Conservation (phyloP, 2,888 invertebrate species). For the Meandrusa payeni region DNA sequence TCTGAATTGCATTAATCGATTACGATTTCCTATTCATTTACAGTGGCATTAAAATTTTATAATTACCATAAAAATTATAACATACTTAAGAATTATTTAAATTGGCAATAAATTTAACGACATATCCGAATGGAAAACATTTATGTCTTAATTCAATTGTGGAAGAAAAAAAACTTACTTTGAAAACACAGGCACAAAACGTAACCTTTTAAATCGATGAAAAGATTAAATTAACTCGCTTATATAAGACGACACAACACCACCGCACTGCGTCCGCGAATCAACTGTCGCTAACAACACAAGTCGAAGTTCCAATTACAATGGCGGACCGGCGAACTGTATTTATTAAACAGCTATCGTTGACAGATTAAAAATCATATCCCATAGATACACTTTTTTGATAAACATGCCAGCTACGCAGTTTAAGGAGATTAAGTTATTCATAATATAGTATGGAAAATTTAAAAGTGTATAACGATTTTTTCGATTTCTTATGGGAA, state of each 20-base stretch:
- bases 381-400: no score
- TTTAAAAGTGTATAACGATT: no score
- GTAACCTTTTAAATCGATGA: not conserved
- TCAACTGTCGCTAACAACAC: conserved; percentile 8
- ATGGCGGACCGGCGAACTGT: conserved; percentile 5
- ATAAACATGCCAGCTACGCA: no score
- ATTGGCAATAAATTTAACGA: no score
- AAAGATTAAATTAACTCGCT: not conserved
- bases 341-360: conserved; percentile 16
- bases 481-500: no score
- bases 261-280: conserved; percentile 3
- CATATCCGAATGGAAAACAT: no score
- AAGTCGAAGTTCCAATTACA: conserved; percentile 18
- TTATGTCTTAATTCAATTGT: no score
- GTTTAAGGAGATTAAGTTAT: no score
- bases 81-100: no score
- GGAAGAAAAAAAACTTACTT: conserved; percentile 12
- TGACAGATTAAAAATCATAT: conserved; percentile 14
- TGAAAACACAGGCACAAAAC: conserved; percentile 11
- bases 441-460: no score
- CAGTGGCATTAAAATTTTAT: not conserved
- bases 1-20: not conserved
- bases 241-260: conserved; percentile 2
- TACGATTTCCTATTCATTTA: not conserved
- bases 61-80: not conserved